Evolutionary conservation across 1,140 invertebrate species (phyloP), one percentile per base, ranked within the genome.

Genomic region (Trypoxylus dichotomus): DNA sequence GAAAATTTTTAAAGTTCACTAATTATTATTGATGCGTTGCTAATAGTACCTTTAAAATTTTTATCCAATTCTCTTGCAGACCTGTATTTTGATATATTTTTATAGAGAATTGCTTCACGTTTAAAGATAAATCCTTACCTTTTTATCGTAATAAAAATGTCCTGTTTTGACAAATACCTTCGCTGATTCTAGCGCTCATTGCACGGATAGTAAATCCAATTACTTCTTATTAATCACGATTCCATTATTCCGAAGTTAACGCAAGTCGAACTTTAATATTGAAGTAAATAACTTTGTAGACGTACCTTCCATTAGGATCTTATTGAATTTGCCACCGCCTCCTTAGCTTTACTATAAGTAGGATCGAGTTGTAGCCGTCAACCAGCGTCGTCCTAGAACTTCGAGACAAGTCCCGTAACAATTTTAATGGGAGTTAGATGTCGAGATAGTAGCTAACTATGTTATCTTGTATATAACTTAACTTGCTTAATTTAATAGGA

Each of bases 311-410:
- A 68, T 68, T 68, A 68, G 21, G 7, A 15, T 24, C 60, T 24
- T 29, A 68, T 29, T 68, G 60, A 54, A 54, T 54, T 37, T 54
- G 19, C 79, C 80, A 79, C 13, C 76, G 79, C 82, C 81, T 80
- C 63, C 74, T 72, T 77, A 79, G 74, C 76, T 74, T 58, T 74
- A 78, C 41, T 74, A 29, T 75, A 72, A 25, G 19, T 15, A 6
- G 47, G 15, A 19, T 19, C 47, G 47, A 19, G 13, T 54, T 54
- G 19, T 54, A n/a, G 1, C 29, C 15, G 77, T 41, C 19, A 19
- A 42, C 43, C 73, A 19, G 25, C 60, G 7, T 24, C 27, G 24
- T 24, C 27, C 27, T 13, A 7, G 13, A 68, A 68, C 60, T 54
- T 6, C 32, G 24, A 27, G 25, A 68, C 25, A 24, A 10, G 60